Evolutionary conservation across 2,113 vertebrate species (phyloP), one percentile per base, ranked within the genome.

Genomic region (Cairina moschata): DNA sequence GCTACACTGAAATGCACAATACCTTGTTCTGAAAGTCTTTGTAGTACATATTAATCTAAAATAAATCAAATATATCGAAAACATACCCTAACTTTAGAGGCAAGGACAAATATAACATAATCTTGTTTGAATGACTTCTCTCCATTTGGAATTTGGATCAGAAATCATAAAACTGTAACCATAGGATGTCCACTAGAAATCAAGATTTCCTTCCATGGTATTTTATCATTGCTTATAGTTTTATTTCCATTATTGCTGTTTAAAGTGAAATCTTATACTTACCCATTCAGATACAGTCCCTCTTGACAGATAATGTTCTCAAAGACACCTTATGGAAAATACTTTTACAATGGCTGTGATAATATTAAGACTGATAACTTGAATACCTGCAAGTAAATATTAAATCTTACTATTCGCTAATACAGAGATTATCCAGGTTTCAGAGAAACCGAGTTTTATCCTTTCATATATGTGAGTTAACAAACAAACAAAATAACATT

Each of bases 41-140:
- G 81, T 68, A 20, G 74, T 76, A 91, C 36, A 32, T 42, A 38
- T 50, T 67, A 65, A 46, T 69, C 71, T 87, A 17, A 89, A 82
- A 87, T 80, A 91, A 82, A 86, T 90, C 38, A 36, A 48, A 50
- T 55, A n/a, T 32, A 17, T 58, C 56, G n/a, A 85, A 96, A 93
- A 58, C 7, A 28, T 60, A 42, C 17, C 4, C 9, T 60, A 62
- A 72, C 58, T 73, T 92, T 31, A 90, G 54, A 40, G 46, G 14
- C n/a, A 95, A 65, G 81, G 44, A 72, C 86, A 82, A 91, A 36
- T 69, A 56, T 4, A 76, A 59, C 0, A 0, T 46, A 29, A 32
- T 40, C 14, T 34, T 87, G 8, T 76, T 73, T 81, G 50, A 69
- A 32, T 59, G 55, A 60, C 38, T 91, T 78, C 7, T 81, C 31